Percentiles rank a stretch among this genome's conserved stretches.
These are phyloP conservation scores for Galerucella pusilla DNA, from an alignment of 2,888 invertebrate genomes.

Conservation along the genomic window DNA sequence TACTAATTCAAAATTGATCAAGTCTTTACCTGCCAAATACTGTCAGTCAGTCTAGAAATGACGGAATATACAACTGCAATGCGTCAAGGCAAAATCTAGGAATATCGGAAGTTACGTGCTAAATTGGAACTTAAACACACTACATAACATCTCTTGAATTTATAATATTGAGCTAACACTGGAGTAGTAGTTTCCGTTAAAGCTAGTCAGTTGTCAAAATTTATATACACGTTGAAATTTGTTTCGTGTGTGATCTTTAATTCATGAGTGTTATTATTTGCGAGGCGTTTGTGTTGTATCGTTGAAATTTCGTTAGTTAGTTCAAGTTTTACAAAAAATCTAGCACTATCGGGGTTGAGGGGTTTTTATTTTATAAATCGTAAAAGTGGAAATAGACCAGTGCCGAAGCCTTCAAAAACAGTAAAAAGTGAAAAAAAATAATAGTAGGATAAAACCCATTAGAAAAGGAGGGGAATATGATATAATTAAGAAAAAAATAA, in stretches of 20 bases:
- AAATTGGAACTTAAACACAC: constrained; percentile 47
- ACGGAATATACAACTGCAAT: constrained; percentile 48
- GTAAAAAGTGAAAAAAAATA: too few relatives aligned
- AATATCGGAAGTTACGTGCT: constrained; percentile 51
- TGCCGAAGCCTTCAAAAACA: too few relatives aligned
- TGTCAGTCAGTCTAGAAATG: constrained; percentile 5
- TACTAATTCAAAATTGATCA: neutral
- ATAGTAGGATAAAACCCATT: too few relatives aligned
- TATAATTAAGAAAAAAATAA: too few relatives aligned
- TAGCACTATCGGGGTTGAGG: too few relatives aligned
- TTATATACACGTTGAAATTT: constrained; percentile 1
- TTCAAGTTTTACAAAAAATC: too few relatives aligned
- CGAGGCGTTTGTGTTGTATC: neutral
- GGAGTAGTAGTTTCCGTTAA: neutral
- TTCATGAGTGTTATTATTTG: neutral
- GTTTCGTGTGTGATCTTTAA: neutral
- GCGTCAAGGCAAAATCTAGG: constrained; percentile 52
- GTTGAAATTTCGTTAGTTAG: neutral
- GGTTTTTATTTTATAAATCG: too few relatives aligned
- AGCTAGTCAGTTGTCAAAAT: neutral
- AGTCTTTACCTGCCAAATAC: neutral
- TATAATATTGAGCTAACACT: constrained; percentile 32
- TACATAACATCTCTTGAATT: constrained; percentile 40
- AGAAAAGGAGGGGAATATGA: too few relatives aligned
- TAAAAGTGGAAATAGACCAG: too few relatives aligned